phyloP scores from a whole-genome alignment of 2,888 invertebrate species.

The Linnaemya tessellans region DNA sequence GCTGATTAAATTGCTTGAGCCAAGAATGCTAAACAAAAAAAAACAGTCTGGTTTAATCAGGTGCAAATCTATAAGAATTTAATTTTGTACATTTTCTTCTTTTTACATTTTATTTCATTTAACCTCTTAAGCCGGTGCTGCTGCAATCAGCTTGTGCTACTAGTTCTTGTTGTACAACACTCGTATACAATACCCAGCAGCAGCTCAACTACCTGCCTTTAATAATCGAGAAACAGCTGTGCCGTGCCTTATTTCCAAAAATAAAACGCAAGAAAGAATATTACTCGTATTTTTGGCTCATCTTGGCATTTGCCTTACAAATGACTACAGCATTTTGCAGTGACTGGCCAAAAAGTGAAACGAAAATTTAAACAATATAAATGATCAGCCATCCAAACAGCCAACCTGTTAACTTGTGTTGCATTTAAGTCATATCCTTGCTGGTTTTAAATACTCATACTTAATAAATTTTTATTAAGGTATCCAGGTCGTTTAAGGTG shows the following conservation, averaged over 20 bases:
- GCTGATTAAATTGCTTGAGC: conserved; percentile 52
- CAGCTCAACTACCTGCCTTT: conserved; percentile 65
- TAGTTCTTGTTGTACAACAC: conserved; percentile 63
- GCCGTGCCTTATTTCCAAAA: conserved; percentile 63
- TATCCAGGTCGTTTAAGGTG: conserved; percentile 65
- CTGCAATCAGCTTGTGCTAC: conserved; percentile 73
- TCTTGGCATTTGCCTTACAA: conserved; percentile 56
- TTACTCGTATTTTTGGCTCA: conserved; percentile 24
- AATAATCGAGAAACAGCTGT: conserved; percentile 69
- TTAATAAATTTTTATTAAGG: conserved; percentile 60
- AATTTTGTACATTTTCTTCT: conserved; percentile 44
- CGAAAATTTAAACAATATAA: conserved; percentile 7
- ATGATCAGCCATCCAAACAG: conserved; percentile 27
- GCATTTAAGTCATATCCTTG: conserved; percentile 54
- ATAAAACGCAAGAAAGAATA: conserved; percentile 35
- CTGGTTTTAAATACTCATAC: conserved; percentile 64
- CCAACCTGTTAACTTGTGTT: conserved; percentile 66
- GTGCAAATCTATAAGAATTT: conserved; percentile 75
- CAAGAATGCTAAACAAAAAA: conserved; percentile 15
- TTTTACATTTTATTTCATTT: conserved; percentile 44
- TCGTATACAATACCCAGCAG: conserved; percentile 25
- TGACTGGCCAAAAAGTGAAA: conserved; percentile 42
- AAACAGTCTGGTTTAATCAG: conserved; percentile 74
- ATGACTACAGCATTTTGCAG: conserved; percentile 51
- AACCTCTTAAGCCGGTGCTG: conserved; percentile 60